phyloP scores from a whole-genome alignment of 1,140 invertebrate species.

The Papilio aristodemus region DNA sequence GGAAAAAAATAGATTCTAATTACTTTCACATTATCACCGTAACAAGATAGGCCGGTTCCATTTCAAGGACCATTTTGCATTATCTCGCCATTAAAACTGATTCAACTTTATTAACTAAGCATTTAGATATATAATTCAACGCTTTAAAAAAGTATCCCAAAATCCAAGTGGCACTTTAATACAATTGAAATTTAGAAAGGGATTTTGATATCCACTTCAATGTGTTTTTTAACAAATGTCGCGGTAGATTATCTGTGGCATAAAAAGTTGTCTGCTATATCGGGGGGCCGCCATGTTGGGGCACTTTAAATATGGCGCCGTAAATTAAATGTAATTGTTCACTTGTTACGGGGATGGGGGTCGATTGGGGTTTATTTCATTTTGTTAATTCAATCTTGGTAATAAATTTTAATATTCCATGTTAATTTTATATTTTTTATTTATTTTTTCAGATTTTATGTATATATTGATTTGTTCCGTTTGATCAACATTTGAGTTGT shows the following conservation, averaged over 20 bases:
- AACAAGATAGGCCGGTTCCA: slow-evolving; percentile 31
- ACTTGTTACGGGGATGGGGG: slow-evolving; percentile 58
- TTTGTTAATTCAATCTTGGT: slow-evolving; percentile 33
- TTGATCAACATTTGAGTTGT: too few species aligned
- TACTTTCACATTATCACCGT: slow-evolving; percentile 32
- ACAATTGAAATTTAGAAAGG: slow-evolving; percentile 72
- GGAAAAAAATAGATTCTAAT: slow-evolving; percentile 7
- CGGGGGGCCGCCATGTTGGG: slow-evolving; percentile 61
- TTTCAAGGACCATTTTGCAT: slow-evolving; percentile 36
- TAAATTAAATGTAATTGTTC: slow-evolving; percentile 79
- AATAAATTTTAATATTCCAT: slow-evolving; percentile 21
- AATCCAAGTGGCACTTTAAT: slow-evolving; percentile 62
- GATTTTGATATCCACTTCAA: slow-evolving; percentile 65
- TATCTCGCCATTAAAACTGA: slow-evolving; percentile 1
- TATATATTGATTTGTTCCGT: background rate
- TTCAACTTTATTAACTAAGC: slow-evolving; percentile 19
- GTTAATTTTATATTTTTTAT: slow-evolving; percentile 18
- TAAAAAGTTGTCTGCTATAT: slow-evolving; percentile 50
- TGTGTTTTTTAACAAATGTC: slow-evolving; percentile 79
- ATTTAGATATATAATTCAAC: slow-evolving; percentile 47
- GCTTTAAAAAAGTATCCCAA: slow-evolving; percentile 36
- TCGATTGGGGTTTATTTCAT: slow-evolving; percentile 36
- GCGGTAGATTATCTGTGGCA: slow-evolving; percentile 59
- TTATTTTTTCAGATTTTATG: background rate
- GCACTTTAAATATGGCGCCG: slow-evolving; percentile 71